Base-by-base conservation (phyloP, 2,797 vertebrate genomes). In the Triplophysa bombifrons region DNA sequence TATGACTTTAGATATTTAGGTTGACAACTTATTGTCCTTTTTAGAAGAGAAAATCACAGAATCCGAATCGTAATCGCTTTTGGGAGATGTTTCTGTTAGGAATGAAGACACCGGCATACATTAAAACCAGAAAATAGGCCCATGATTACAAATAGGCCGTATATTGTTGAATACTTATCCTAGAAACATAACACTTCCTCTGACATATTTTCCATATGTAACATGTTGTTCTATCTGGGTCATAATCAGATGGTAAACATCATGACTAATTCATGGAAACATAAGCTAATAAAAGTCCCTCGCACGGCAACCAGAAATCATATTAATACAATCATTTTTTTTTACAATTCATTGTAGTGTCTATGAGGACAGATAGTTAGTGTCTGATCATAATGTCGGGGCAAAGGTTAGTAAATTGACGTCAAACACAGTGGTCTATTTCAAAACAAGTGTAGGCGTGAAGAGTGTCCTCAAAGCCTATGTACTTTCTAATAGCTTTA, bases 181-280 rank as follows among this genome's bases (percentile, higher is more conserved):
- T 19, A 67, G 51, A 72, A 64, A 64, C 64, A 19, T 65, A 56
- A 74, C 64, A 56, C 20, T 25, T 69, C 58, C 51, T 48, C 16
- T 25, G 67, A 74, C 48, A 82, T 4, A 56, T 63, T 64, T 67
- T n/a, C 25, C 25, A 72, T 70, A 65, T 74, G 41, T 55, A 78
- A 68, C 80, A 81, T 50, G 30, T 69, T 81, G 75, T 78, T 66
- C 53, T 79, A 80, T 84, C 61, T 84, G 80, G 80, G 83, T 79
- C 83, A 82, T 68, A 73, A 80, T 83, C 50, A 76, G 61, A 75
- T 63, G 13, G 67, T 82, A 84, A 79, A 82, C 76, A 82, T 80
- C 76, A 84, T 84, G 61, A 82, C 48, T 80, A 82, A 79, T 84
- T 79, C 61, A 82, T 72, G 44, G 27, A 64, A 53, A 58, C 22